Conservation (phyloP, 2,888 invertebrate species). For the Allacma fusca region DNA sequence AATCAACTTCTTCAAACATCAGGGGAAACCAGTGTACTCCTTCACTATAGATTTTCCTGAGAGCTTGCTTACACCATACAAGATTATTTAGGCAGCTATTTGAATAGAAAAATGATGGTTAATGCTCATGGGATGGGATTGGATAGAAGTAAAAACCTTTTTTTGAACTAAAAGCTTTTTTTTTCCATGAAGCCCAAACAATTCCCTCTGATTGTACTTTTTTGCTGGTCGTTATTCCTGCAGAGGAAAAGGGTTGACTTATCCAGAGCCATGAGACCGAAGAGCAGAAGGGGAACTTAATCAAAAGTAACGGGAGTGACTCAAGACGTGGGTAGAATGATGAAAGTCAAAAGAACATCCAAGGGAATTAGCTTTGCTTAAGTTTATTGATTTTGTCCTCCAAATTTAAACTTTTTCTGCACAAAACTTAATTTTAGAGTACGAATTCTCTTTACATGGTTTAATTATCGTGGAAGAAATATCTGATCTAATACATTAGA, state of each 20-base stretch:
- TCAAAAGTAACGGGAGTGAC: constrained; percentile 4
- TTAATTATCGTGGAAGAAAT: not conserved
- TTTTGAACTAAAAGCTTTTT: constrained; percentile 1
- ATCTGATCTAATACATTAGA: not conserved
- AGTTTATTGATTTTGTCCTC: constrained; percentile 1
- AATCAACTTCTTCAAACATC: not conserved
- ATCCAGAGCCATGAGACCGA: not conserved
- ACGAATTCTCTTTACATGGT: not conserved
- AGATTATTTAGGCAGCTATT: not conserved
- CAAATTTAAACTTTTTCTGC: not conserved
- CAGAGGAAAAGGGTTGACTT: not conserved
- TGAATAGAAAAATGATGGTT: constrained; percentile 12
- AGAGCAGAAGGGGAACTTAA: not conserved
- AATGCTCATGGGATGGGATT: not conserved
- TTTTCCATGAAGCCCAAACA: not conserved
- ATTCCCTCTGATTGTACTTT: not conserved
- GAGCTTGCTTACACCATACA: no score
- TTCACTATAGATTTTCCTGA: not conserved
- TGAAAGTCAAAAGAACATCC: not conserved
- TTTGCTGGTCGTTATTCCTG: constrained; percentile 2
- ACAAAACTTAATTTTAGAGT: not conserved
- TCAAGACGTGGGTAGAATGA: constrained; percentile 5
- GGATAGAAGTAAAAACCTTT: not conserved
- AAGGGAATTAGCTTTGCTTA: constrained; percentile 10
- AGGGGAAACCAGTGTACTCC: not conserved